Conservation (phyloP, 1,140 invertebrate genomes). For the Euwallacea similis region DNA sequence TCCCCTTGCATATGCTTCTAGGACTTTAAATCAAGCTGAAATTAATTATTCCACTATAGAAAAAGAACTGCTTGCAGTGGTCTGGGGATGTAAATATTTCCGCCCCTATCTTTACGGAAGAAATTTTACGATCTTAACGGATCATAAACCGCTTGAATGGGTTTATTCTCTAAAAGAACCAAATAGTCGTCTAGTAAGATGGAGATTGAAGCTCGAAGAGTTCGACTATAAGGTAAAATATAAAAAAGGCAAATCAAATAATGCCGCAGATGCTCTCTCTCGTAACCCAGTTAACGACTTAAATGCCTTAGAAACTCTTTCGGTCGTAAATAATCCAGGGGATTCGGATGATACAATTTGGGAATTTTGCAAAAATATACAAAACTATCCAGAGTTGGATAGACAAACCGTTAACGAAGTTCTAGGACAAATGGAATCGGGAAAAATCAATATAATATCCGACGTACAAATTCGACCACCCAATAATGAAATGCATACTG, state of each 20-base stretch:
- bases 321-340: constrained; percentile 16
- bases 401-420: background rate
- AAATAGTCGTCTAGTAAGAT: constrained; percentile 23
- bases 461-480: constrained; percentile 20
- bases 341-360: constrained; percentile 22
- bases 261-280: constrained; percentile 31
- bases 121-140: constrained; percentile 49
- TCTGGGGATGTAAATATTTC: constrained; percentile 23
- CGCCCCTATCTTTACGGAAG: constrained; percentile 42
- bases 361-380: constrained; percentile 9
- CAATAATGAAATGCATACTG: background rate
- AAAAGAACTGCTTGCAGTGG: constrained; percentile 48
- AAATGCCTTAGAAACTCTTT: background rate
- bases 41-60: constrained; percentile 46
- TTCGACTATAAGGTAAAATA: constrained; percentile 33
- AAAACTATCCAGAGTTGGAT: background rate
- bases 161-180: background rate
- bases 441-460: constrained; percentile 28
- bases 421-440: background rate
- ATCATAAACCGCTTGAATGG: constrained; percentile 35
- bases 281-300: constrained; percentile 41
- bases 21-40: constrained; percentile 41
- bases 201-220: constrained; percentile 30
- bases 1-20: constrained; percentile 41
- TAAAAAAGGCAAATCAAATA: constrained; percentile 35